phyloP scores from a whole-genome alignment of 2,113 vertebrate genomes.

The Datnioides undecimradiatus region DNA sequence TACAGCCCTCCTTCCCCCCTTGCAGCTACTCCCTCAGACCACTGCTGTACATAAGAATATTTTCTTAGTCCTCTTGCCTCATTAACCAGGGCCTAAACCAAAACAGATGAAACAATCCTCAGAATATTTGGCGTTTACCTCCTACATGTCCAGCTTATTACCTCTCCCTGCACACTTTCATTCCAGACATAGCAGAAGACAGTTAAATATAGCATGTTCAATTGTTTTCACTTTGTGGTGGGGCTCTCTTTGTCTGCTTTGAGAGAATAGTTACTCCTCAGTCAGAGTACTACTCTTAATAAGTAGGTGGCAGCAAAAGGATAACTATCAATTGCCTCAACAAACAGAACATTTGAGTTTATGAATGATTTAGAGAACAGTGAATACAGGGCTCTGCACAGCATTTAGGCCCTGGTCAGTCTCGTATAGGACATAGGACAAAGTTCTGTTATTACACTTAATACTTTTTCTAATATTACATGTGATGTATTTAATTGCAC shows the following conservation, averaged over 20 bases:
- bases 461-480: background rate
- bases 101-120: conserved; percentile 57
- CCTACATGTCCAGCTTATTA: conserved; percentile 54
- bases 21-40: conserved; percentile 51
- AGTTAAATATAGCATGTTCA: conserved; percentile 68
- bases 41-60: conserved; percentile 30
- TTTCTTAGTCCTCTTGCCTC: conserved; percentile 52
- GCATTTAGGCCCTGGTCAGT: background rate
- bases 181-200: conserved; percentile 69
- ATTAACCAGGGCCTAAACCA: conserved; percentile 58
- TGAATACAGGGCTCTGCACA: background rate
- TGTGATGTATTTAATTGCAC: background rate
- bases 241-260: conserved; percentile 23
- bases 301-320: conserved; percentile 6
- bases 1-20: conserved; percentile 15
- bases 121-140: conserved; percentile 61
- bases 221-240: conserved; percentile 54
- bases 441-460: background rate
- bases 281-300: conserved; percentile 19
- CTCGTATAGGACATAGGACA: background rate
- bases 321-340: conserved; percentile 19
- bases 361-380: background rate
- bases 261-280: conserved; percentile 12
- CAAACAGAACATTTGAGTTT: conserved; percentile 2
- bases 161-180: conserved; percentile 60